A percentile compares a stretch with the other conserved stretches of the same genome.
These are phyloP conservation scores for Menura novaehollandiae DNA, from an alignment of 2,113 vertebrate species.

Conservation along the genomic window DNA sequence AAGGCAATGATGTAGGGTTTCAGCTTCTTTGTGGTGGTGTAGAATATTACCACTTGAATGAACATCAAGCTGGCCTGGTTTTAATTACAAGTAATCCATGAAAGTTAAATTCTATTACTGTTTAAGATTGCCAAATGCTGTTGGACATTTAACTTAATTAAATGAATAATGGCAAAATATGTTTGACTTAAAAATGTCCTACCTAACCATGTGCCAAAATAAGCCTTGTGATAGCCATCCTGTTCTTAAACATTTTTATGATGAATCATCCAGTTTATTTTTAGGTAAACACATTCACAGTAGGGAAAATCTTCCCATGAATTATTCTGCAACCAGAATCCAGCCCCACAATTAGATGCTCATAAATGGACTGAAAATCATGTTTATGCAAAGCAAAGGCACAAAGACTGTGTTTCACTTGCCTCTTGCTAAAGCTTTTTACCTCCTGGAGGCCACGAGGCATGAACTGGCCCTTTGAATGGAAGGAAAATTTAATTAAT, in stretches of 20 bases:
- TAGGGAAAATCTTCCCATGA: neutral
- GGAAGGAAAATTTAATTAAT: neutral
- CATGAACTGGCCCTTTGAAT: neutral
- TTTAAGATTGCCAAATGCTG: neutral
- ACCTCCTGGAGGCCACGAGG: neutral
- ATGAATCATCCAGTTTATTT: neutral
- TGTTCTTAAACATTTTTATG: neutral
- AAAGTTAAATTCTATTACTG: neutral
- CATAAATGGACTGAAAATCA: neutral
- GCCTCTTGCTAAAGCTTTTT: neutral
- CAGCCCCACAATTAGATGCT: neutral
- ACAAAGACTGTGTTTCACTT: neutral
- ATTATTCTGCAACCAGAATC: neutral
- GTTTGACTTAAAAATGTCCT: neutral
- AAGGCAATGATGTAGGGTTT: neutral
- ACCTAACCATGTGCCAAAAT: neutral
- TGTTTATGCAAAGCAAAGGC: neutral
- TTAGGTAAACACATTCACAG: neutral
- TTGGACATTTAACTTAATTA: neutral
- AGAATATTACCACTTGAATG: rapidly evolving
- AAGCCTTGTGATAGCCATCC: neutral
- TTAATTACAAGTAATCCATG: neutral
- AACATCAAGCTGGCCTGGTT: neutral
- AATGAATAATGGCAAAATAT: neutral
- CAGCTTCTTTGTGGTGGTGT: rapidly evolving